Evolutionary conservation across 2,797 vertebrate genomes (phyloP).

Genomic region (Notolabrus celidotus): DNA sequence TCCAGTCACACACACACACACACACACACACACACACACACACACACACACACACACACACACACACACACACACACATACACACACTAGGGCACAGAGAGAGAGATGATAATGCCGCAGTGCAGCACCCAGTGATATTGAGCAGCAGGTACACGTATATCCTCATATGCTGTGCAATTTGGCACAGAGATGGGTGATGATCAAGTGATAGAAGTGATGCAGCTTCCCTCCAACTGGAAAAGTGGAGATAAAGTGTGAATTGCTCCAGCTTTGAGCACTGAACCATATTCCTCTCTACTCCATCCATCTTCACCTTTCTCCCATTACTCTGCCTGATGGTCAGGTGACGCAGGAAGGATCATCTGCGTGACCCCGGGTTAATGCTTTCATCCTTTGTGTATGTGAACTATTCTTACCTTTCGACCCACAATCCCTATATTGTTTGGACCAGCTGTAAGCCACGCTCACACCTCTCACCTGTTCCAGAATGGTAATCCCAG

Average conservation of each 20-base stretch:
- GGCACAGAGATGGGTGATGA: constrained; percentile 12
- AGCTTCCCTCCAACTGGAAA: constrained; percentile 31
- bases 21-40: neutral
- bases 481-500: constrained; percentile 12
- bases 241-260: constrained; percentile 35
- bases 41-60: no score
- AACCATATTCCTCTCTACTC: neutral
- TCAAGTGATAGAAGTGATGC: neutral
- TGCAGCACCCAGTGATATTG: constrained; percentile 47
- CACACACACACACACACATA: constrained; percentile 14
- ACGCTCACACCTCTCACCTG: constrained; percentile 5
- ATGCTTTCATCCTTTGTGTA: constrained; percentile 57
- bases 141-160: constrained; percentile 1
- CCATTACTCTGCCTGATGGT: constrained; percentile 16
- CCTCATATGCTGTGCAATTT: constrained; percentile 32
- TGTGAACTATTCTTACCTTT: constrained; percentile 53
- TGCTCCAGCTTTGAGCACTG: neutral
- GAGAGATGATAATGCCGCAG: constrained; percentile 47
- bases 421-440: constrained; percentile 4
- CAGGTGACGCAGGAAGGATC: constrained; percentile 46
- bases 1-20: constrained; percentile 31
- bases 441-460: neutral
- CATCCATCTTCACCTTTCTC: constrained; percentile 1
- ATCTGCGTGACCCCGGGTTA: constrained; percentile 40
- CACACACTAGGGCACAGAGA: constrained; percentile 16